Percentiles rank a stretch among this genome's conserved stretches.
Conservation (phyloP, 2,888 invertebrate species). For the Sympetrum striolatum region DNA sequence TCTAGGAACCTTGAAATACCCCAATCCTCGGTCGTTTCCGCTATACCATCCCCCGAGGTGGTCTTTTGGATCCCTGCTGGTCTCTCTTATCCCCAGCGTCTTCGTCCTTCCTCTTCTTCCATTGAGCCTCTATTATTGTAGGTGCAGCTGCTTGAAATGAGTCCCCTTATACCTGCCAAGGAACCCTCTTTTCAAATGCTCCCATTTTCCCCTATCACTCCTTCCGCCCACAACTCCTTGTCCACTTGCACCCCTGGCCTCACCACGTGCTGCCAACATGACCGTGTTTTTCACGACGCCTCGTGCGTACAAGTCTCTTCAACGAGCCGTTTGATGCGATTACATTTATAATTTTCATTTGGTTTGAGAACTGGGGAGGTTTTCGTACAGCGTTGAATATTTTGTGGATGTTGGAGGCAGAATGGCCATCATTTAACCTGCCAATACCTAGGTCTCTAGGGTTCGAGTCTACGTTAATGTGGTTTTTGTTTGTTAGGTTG, state of each 20-base stretch:
- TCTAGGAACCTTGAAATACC: not conserved
- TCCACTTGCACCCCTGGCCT: not conserved
- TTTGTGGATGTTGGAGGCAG: too few relatives aligned
- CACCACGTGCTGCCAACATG: not conserved
- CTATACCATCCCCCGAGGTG: not conserved
- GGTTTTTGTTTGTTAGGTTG: too few relatives aligned
- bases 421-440: too few relatives aligned
- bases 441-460: too few relatives aligned
- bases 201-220: not conserved
- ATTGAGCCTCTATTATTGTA: not conserved
- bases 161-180: not conserved
- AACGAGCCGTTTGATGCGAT: not conserved
- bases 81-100: not conserved
- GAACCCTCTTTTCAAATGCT: not conserved
- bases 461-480: too few relatives aligned
- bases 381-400: too few relatives aligned
- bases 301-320: not conserved
- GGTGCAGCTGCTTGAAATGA: conserved; percentile 36
- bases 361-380: too few relatives aligned
- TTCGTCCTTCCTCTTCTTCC: not conserved
- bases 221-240: not conserved
- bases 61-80: not conserved
- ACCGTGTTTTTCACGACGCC: not conserved
- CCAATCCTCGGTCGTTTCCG: not conserved
- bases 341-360: too few relatives aligned